Base-by-base conservation (phyloP, 1,140 invertebrate genomes). In the Bombus polaris region DNA sequence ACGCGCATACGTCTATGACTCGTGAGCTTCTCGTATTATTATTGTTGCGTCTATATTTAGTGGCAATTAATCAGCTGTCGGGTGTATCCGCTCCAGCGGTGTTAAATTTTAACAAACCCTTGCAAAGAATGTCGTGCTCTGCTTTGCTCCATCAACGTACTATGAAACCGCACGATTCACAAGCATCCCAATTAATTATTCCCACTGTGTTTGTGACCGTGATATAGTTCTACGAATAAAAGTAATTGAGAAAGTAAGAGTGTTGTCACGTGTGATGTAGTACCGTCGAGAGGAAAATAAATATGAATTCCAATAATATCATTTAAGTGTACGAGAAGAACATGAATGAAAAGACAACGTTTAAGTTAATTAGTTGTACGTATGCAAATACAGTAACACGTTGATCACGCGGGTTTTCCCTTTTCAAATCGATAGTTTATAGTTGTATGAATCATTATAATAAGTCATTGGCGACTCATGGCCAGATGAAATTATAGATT, bases 11-110 rank as follows among this genome's bases (percentile, higher is more conserved):
- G 86, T 32, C 59, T 77, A 74, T 68, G 68, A 86, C 81, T 59
- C 71, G 59, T 22, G 65, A 70, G 42, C 75, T 65, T 37, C 78
- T 53, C 37, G 53, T 86, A 78, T 89, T 89, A 89, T 82, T 88
- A 89, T 82, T 74, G 66, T 68, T 66, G 35, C 57, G 37, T 81
- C 53, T 89, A 89, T 89, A 89, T 86, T 89, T 89, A 89, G 59
- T 44, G 1, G 10, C 84, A 71, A 89, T 89, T 89, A 89, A 89
- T 89, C 85, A 44, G 18, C 59, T 66, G 72, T 59, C 59, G 65
- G 44, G 70, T 42, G 57, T 83, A 89, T 90, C 74, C 83, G 85
- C 42, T 75, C 12, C 53, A 44, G 32, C 59, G 12, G 18, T 59
- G 59, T 39, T 70, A 37, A 59, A 71, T 80, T 82, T 88, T 76